Evolutionary conservation across 92 coral and sea anemone genomes (phyloP), one percentile per base, ranked within the genome.

Genomic region (Palythoa heliodiscus): DNA sequence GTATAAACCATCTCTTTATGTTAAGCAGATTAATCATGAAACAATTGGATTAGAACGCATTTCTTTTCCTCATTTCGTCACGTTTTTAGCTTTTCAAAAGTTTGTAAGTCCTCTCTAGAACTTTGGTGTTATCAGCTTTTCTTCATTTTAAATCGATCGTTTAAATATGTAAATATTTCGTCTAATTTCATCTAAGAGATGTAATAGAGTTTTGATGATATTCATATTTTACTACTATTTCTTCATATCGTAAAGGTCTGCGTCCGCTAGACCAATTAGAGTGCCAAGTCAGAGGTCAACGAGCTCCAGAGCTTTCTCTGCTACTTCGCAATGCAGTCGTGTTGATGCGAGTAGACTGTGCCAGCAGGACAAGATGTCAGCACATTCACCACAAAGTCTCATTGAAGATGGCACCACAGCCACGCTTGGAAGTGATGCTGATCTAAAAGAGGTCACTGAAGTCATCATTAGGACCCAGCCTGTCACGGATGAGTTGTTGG

Each of bases 371-470:
- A 76, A 73, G 77, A 16, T 40, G 55, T 48, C 83, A 83, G 61
- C 86, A 79, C 50, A 72, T 90, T 60, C 86, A 85, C 83, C 89
- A 71, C 37, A 72, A 71, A 20, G 71, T 15, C 63, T 83, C 8
- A 61, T 66, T 52, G 93, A 76, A 38, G 22, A 39, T 52, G 90
- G 23, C 52, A 88, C 93, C 69, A 58, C 78, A 54, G 93, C 93
- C 29, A 92, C 98, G 52, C 92, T 88, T 53, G 98, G 91, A 20
- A 94, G 95, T 52, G 98, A 92, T 75, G 95, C 85, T 86, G 85
- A 90, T 72, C 67, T 94, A 52, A 75, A 74, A 53, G 92, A 92
- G 38, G 92, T 94, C 38, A 58, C 81, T 70, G 93, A 87, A 53
- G 73, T 64, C 5, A 54, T 72, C 9, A 77, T 70, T 70, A 88